phyloP scores from a whole-genome alignment of 2,113 vertebrate genomes.

The Notarius lentiginosus region DNA sequence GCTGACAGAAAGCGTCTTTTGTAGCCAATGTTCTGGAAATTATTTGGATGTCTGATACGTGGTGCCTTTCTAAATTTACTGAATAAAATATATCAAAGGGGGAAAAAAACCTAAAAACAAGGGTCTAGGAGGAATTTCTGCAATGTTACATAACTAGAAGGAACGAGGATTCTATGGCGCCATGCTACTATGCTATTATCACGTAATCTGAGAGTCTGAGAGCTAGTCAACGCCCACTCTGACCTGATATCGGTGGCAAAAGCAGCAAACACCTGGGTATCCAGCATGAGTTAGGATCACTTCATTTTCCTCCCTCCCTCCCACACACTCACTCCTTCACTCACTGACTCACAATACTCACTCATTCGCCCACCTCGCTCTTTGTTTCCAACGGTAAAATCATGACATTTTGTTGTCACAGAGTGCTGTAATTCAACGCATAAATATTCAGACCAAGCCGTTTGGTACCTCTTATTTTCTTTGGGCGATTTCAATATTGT shows the following conservation, averaged over 20 bases:
- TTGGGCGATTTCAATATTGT: neutral
- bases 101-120: neutral
- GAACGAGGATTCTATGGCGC: neutral
- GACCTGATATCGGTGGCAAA: conserved; percentile 6
- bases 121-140: neutral
- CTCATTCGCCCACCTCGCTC: conserved; percentile 6
- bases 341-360: conserved; percentile 23
- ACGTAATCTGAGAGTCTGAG: neutral
- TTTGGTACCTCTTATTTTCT: neutral
- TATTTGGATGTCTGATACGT: neutral
- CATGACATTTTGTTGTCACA: neutral
- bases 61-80: conserved; percentile 17
- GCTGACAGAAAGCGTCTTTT: neutral
- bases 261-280: conserved; percentile 20
- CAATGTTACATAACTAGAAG: neutral
- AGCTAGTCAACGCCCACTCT: neutral
- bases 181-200: neutral
- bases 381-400: neutral
- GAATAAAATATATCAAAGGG: neutral
- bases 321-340: conserved; percentile 23
- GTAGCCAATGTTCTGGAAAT: conserved; percentile 8
- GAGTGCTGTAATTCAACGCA: neutral
- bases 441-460: neutral
- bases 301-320: conserved; percentile 21
- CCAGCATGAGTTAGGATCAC: conserved; percentile 23